Evolutionary conservation across 2,113 vertebrate species (phyloP).

Genomic region (Dromiciops gliroides): DNA sequence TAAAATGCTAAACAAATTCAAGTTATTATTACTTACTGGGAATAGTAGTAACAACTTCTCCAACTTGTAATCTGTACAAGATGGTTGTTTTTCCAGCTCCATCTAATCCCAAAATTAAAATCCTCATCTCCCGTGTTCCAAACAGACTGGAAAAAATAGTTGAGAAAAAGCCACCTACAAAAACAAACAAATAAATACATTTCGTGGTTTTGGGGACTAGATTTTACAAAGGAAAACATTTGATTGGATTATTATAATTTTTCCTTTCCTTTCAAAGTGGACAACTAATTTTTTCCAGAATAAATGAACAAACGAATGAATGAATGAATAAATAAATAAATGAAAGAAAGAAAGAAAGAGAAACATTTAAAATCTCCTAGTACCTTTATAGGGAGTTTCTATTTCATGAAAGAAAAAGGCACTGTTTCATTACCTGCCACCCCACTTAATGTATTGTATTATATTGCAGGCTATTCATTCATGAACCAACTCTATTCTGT

Average conservation of each 20-base stretch:
- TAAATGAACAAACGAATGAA: not conserved
- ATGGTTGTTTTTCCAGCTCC: conserved; percentile 99
- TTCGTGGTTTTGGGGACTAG: conserved; percentile 36
- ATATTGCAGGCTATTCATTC: not conserved
- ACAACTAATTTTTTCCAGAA: conserved; percentile 25
- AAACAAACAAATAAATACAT: conserved; percentile 13
- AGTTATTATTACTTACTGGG: conserved; percentile 89
- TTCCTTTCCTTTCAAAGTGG: conserved; percentile 35
- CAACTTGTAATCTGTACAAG: conserved; percentile 96
- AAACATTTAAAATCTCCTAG: not conserved
- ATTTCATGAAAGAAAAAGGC: not conserved
- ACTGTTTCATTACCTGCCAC: not conserved
- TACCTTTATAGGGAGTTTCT: not conserved
- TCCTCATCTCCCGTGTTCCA: conserved; percentile 98
- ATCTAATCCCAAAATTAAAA: conserved; percentile 97
- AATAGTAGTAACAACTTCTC: conserved; percentile 99
- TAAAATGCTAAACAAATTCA: not conserved
- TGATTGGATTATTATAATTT: conserved; percentile 1
- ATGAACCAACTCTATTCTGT: not conserved
- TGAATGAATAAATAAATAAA: no score
- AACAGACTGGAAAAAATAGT: conserved; percentile 96
- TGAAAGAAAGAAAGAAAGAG: no score
- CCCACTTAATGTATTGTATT: not conserved
- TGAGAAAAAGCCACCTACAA: conserved; percentile 94
- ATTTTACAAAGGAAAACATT: conserved; percentile 42